Evolutionary conservation across 1,140 invertebrate genomes (phyloP).

Genomic region (Cydia fagiglandana): DNA sequence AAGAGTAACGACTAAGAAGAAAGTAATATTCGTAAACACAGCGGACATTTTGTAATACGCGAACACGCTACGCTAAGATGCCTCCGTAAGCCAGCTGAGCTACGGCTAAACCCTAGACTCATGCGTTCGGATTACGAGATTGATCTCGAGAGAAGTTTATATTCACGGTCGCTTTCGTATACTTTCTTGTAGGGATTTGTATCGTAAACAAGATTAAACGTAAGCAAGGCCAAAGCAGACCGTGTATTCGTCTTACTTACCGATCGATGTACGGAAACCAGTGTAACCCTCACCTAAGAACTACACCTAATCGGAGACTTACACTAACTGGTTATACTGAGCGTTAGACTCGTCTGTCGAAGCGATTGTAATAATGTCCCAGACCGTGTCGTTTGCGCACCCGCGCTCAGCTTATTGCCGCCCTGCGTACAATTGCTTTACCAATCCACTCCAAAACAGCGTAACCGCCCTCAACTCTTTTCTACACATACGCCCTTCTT

Average conservation of each 20-base stretch:
- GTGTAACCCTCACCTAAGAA: background rate
- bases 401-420: constrained; percentile 42
- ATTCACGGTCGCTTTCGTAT: constrained; percentile 45
- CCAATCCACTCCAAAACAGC: background rate
- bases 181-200: constrained; percentile 50
- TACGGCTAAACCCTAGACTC: constrained; percentile 31
- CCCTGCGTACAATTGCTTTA: constrained; percentile 40
- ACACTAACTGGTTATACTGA: background rate
- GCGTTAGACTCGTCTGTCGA: background rate
- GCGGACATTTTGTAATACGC: constrained; percentile 8
- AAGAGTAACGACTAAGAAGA: background rate
- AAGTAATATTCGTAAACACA: background rate
- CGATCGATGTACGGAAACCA: background rate
- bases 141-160: constrained; percentile 42
- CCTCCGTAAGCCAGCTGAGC: constrained; percentile 7
- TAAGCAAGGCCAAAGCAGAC: constrained; percentile 38
- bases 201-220: constrained; percentile 51
- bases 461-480: background rate
- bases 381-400: constrained; percentile 39
- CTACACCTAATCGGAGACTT: background rate
- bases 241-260: constrained; percentile 27
- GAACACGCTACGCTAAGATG: background rate
- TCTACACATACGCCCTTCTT: background rate
- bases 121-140: constrained; percentile 32
- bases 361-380: background rate